These are phyloP conservation scores for Emydocephalus ijimae DNA, from an alignment of 2,113 vertebrate species.

Conservation along the genomic window DNA sequence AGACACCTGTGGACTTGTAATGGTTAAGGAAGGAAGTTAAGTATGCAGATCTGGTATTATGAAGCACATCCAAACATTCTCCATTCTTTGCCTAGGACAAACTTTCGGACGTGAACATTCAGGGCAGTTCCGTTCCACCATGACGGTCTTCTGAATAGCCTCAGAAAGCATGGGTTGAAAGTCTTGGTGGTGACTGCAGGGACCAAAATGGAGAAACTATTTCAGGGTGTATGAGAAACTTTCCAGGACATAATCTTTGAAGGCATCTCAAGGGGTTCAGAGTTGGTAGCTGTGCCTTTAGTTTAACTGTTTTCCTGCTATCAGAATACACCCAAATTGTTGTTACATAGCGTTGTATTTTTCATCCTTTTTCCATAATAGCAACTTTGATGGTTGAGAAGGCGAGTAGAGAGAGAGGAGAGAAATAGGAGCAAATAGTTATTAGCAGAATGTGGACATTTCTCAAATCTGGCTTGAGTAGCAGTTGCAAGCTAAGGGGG, in stretches of 20 bases:
- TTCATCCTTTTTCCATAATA: neutral
- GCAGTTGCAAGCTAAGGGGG: neutral
- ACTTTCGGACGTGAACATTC: conserved; percentile 2
- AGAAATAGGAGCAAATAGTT: neutral
- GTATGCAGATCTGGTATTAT: conserved; percentile 35
- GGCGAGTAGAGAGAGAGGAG: neutral
- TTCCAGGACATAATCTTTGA: neutral
- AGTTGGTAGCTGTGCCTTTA: neutral
- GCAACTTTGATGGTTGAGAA: neutral
- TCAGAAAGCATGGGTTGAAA: neutral
- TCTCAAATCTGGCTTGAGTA: neutral
- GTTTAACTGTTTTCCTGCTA: neutral
- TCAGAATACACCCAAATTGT: neutral
- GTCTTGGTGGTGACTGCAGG: neutral
- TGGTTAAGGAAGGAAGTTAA: conserved; percentile 28
- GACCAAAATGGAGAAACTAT: neutral
- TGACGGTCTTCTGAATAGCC: neutral
- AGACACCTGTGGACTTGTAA: neutral
- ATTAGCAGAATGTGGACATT: neutral
- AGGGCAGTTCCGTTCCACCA: neutral
- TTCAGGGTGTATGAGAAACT: neutral
- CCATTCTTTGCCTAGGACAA: conserved; percentile 31
- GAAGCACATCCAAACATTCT: conserved; percentile 35
- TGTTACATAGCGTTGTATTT: neutral
- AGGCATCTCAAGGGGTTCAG: neutral